A percentile compares a stretch with the other conserved stretches of the same genome.
Evolutionary conservation across 2,113 vertebrate species (phyloP).

Genomic region (Melanerpes aurifrons): DNA sequence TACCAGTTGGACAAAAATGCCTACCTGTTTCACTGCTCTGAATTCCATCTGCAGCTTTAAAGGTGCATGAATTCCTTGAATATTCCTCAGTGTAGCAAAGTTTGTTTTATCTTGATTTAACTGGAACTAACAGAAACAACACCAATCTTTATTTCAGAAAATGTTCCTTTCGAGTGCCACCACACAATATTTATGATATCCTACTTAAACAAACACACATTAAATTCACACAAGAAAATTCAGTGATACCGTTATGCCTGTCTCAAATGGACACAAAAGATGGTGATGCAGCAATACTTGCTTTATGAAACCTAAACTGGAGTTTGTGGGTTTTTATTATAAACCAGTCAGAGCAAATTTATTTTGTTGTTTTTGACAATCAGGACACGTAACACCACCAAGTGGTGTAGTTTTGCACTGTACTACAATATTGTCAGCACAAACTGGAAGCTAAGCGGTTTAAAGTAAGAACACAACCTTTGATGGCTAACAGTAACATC

Average conservation of each 20-base stretch:
- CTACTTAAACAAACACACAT: neutral
- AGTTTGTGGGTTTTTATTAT: neutral
- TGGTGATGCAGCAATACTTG: neutral
- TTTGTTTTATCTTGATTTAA: constrained; percentile 94
- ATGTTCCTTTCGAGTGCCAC: neutral
- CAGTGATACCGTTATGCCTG: neutral
- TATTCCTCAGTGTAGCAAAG: constrained; percentile 88
- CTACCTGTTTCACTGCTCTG: constrained; percentile 89
- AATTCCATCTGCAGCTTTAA: constrained; percentile 96
- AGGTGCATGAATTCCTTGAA: constrained; percentile 92
- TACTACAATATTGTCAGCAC: neutral
- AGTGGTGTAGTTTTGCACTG: constrained; percentile 42
- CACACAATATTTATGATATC: neutral
- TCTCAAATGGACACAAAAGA: neutral
- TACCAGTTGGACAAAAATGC: neutral
- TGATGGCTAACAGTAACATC: neutral
- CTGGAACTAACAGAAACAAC: constrained; percentile 82
- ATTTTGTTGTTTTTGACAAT: neutral
- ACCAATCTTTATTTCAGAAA: neutral
- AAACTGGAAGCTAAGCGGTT: neutral
- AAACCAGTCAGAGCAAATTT: neutral
- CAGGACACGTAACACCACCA: constrained; percentile 33
- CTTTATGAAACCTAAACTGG: neutral
- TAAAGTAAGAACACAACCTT: neutral
- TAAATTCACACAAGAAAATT: neutral